Base-by-base conservation (phyloP, 2,888 invertebrate species). In the Argyra leucocephala region DNA sequence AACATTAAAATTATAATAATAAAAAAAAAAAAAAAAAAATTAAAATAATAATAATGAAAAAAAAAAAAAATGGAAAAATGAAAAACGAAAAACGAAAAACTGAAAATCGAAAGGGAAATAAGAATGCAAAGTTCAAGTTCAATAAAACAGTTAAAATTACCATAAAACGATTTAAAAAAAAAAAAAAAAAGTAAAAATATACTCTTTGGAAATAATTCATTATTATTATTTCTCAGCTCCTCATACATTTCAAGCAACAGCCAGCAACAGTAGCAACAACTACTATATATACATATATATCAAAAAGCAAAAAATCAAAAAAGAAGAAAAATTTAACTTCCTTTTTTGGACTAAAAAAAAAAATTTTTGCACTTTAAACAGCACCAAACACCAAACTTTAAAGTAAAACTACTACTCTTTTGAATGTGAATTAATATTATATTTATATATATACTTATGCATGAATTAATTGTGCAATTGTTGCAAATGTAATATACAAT, bases 111-210 rank as follows among this genome's bases (percentile, higher is more conserved):
- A 48, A 48, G 48, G 48, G 48, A 48, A 48, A 61, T 31, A 61
- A n/a, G 31, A 61, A 26, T 24, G 18, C 21, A 31, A 61, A 61
- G 61, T 61, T 61, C 61, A 61, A 61, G 61, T 61, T 61, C 61
- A 61, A 61, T 61, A 61, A 61, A 61, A 61, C 61, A 61, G 24
- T 61, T 61, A 48, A 48, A 48, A 48, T 48, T 48, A 48, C 48
- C 48, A 48, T 48, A 48, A 48, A 18, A 31, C 31, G 31, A 31
- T 31, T 31, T 31, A n/a, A n/a, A n/a, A n/a, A n/a, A n/a, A n/a
- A n/a, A n/a, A n/a, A n/a, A n/a, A n/a, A n/a, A n/a, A n/a, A n/a
- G n/a, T n/a, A n/a, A n/a, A n/a, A n/a, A n/a, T n/a, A n/a, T n/a
- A n/a, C n/a, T n/a, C n/a, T n/a, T n/a, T n/a, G n/a, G n/a, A n/a